Percentiles rank a stretch among this genome's conserved stretches.
phyloP scores from a whole-genome alignment of 2,888 invertebrate genomes.

The Yponomeuta malinellus region DNA sequence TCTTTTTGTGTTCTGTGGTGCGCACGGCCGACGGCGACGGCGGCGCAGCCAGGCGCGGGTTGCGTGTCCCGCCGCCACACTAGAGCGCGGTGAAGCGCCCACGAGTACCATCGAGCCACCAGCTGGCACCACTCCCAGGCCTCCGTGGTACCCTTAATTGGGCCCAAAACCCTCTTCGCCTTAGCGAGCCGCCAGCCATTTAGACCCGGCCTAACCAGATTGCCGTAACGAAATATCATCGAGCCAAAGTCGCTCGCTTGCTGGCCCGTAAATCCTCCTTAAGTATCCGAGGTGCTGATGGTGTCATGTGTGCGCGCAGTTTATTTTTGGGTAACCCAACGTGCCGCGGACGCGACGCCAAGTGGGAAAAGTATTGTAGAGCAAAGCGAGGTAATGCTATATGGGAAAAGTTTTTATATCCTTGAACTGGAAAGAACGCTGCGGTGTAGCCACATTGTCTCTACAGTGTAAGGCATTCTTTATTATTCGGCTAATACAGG shows the following conservation, averaged over 20 bases:
- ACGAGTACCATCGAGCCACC: constrained; percentile 71
- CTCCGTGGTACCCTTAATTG: constrained; percentile 72
- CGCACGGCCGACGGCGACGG: not conserved
- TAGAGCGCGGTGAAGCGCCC: constrained; percentile 39
- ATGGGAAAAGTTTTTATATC: constrained; percentile 10
- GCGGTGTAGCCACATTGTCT: not conserved
- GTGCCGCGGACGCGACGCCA: constrained; percentile 38
- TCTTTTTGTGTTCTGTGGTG: not conserved
- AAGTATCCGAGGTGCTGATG: constrained; percentile 53
- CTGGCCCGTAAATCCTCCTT: constrained; percentile 45
- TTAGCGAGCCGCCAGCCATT: constrained; percentile 64
- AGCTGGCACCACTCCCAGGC: constrained; percentile 66
- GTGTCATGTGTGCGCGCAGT: constrained; percentile 35
- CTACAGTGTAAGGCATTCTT: not conserved
- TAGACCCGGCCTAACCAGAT: constrained; percentile 70
- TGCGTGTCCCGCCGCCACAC: constrained; percentile 14
- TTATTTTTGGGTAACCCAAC: constrained; percentile 38
- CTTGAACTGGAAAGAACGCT: constrained; percentile 3
- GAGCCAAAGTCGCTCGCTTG: constrained; percentile 44
- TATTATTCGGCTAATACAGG: not conserved
- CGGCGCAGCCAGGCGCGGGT: constrained; percentile 4
- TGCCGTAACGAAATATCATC: constrained; percentile 67
- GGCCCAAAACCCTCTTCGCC: constrained; percentile 71
- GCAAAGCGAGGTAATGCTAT: not conserved
- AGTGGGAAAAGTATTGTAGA: constrained; percentile 21